These are phyloP conservation scores for Spodoptera picta DNA, from an alignment of 2,888 invertebrate genomes.

Conservation along the genomic window DNA sequence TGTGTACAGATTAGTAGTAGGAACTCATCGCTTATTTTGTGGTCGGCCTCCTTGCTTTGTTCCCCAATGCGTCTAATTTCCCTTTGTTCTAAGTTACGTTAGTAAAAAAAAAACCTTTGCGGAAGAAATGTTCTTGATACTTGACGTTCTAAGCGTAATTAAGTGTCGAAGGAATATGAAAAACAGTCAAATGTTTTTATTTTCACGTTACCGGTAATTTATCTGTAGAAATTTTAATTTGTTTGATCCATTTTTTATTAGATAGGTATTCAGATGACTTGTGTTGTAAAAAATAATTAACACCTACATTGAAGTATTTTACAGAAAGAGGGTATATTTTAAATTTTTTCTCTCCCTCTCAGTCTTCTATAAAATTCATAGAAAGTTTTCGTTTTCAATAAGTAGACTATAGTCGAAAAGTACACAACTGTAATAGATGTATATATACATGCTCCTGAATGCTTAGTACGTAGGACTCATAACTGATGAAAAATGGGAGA, in stretches of 20 bases:
- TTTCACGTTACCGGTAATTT: constrained; percentile 61
- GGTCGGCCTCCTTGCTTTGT: constrained; percentile 59
- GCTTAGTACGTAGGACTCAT: too few relatives aligned
- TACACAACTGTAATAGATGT: too few relatives aligned
- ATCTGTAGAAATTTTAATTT: constrained; percentile 53
- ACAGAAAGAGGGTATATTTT: too few relatives aligned
- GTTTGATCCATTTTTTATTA: constrained; percentile 5
- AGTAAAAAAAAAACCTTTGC: constrained; percentile 52
- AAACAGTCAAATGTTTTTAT: constrained; percentile 40
- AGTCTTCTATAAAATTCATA: too few relatives aligned
- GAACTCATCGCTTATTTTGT: constrained; percentile 54
- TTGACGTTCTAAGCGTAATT: constrained; percentile 63
- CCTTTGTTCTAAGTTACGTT: constrained; percentile 60
- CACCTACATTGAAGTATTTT: too few relatives aligned
- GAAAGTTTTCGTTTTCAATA: too few relatives aligned
- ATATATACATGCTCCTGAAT: too few relatives aligned
- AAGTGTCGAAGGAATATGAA: constrained; percentile 54
- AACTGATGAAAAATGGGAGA: too few relatives aligned
- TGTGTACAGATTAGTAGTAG: constrained; percentile 40
- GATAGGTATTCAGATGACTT: too few relatives aligned
- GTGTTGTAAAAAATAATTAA: too few relatives aligned
- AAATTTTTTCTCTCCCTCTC: too few relatives aligned
- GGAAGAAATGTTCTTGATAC: constrained; percentile 55
- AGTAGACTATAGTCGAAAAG: too few relatives aligned
- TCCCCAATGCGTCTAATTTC: constrained; percentile 62